Evolutionary conservation across 2,797 vertebrate species (phyloP), one percentile per base, ranked within the genome.

Genomic region (Diglossa cyanea): DNA sequence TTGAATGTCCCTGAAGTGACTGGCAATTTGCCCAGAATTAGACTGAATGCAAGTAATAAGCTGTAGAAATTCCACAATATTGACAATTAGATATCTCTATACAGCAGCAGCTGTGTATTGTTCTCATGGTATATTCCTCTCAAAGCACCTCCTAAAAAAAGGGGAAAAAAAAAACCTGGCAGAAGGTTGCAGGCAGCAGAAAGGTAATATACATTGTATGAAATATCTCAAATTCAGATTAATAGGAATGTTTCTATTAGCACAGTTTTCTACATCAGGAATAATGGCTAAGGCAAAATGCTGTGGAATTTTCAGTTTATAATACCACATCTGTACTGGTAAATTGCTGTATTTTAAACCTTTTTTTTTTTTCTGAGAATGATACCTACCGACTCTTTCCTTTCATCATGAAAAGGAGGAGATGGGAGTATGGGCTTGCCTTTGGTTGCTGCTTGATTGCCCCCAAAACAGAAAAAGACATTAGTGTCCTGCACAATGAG

Each of bases 1-100:
- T 98, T 98, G 97, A 98, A 98, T 98, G 98, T 98, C 98, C 98
- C 98, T 98, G 98, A 98, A 98, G 98, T 98, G 98, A 98, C 98
- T 98, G 98, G 98, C 98, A 98, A 98, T 98, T 98, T 98, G 98
- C 98, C 98, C 98, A 98, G 98, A 98, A 98, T 98, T 98, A 98
- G 98, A 98, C 98, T 98, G 98, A 98, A 98, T 98, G 98, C 98
- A 98, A 98, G 98, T 98, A 98, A 98, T 98, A 98, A 98, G 98
- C 98, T 98, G 98, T 98, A 98, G 98, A 98, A 98, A 98, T 98
- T 98, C 98, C 97, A 98, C 98, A 98, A 98, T 98, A 98, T 98
- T 98, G 98, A 98, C 98, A 98, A 98, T 98, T 98, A 98, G 98
- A 98, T 98, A 98, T 98, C 98, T 98, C 98, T 98, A 98, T 98